A percentile compares a stretch with the other conserved stretches of the same genome.
Evolutionary conservation across 2,888 invertebrate genomes (phyloP).

Genomic region (Andrena chrysosceles): DNA sequence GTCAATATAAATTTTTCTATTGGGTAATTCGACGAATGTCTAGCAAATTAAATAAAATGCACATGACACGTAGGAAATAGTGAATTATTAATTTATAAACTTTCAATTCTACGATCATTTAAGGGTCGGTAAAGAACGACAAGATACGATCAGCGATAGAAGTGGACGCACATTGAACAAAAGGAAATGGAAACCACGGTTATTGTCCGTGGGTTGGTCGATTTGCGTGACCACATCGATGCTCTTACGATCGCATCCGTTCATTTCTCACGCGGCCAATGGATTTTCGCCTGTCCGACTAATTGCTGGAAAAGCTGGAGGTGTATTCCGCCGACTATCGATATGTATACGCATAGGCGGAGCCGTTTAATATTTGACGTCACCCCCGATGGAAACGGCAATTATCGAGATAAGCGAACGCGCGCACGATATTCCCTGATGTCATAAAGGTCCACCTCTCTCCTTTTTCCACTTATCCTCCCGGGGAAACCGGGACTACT

Average conservation of each 20-base stretch:
- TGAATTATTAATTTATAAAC: constrained; percentile 19
- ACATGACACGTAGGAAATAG: no score
- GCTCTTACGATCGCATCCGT: constrained; percentile 61
- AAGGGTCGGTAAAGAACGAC: background rate
- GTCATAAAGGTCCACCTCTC: constrained; percentile 72
- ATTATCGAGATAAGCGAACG: constrained; percentile 78
- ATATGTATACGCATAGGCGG: constrained; percentile 68
- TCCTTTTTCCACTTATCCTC: constrained; percentile 61
- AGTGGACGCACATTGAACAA: constrained; percentile 7
- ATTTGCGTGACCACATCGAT: constrained; percentile 67
- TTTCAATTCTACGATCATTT: constrained; percentile 29
- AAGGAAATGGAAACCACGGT: constrained; percentile 48
- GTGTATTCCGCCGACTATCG: constrained; percentile 66
- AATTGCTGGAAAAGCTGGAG: constrained; percentile 75
- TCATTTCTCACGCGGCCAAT: constrained; percentile 73
- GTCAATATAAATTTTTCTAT: no score
- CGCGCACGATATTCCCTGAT: constrained; percentile 71
- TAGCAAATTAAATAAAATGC: no score
- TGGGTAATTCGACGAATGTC: no score
- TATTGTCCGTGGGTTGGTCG: constrained; percentile 60
- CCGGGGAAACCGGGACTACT: constrained; percentile 51
- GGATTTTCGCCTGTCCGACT: constrained; percentile 75
- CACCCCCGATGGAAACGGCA: constrained; percentile 77
- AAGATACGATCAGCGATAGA: constrained; percentile 58
- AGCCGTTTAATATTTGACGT: constrained; percentile 78